Conservation (phyloP, 2,113 vertebrate species). For the Setophaga petechia region DNA sequence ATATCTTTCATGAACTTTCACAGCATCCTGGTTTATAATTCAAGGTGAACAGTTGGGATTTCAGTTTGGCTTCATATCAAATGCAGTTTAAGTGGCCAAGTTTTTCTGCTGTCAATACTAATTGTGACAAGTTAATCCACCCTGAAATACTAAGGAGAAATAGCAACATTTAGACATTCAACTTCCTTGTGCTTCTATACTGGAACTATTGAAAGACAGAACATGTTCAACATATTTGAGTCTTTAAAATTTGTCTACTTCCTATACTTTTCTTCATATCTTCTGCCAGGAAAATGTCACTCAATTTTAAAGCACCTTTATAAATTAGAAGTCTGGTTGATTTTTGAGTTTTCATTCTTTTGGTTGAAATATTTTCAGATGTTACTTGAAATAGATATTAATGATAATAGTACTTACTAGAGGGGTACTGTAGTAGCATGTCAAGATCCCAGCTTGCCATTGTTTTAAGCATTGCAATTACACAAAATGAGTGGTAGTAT, state of each 20-base stretch:
- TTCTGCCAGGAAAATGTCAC: background rate
- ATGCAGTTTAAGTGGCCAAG: background rate
- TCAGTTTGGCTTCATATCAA: background rate
- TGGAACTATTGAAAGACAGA: background rate
- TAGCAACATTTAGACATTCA: background rate
- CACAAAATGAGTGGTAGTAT: background rate
- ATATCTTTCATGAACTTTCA: background rate
- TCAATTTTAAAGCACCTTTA: background rate
- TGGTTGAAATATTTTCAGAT: background rate
- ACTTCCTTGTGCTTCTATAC: background rate
- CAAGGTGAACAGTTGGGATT: background rate
- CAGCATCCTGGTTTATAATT: background rate
- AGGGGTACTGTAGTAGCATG: background rate
- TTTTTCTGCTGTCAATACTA: background rate
- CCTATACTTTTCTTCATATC: background rate
- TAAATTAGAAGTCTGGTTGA: background rate
- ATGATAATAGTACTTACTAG: background rate
- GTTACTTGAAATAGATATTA: background rate
- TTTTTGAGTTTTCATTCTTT: background rate
- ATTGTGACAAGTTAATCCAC: background rate
- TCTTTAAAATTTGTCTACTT: background rate
- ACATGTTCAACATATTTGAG: background rate
- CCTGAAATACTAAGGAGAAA: background rate
- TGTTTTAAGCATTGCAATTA: background rate
- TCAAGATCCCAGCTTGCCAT: background rate